Conservation (phyloP, 2,888 invertebrate species). For the Spilarctia lutea region DNA sequence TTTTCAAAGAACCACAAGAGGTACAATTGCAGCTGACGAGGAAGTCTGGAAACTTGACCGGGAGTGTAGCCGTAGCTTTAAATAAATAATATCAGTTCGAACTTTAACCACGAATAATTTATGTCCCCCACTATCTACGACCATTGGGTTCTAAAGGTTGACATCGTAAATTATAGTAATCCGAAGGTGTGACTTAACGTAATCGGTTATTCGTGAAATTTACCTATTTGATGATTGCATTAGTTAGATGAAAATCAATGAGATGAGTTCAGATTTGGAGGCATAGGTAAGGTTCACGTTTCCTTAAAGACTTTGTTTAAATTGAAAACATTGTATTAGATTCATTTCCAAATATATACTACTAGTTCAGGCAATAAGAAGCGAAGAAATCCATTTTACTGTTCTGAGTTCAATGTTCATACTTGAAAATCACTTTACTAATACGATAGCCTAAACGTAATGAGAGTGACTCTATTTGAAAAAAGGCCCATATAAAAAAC, state of each 20-base stretch:
- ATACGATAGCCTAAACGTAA: too few species aligned
- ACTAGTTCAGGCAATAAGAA: not conserved
- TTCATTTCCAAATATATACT: not conserved
- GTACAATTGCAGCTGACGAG: not conserved
- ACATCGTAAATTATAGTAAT: slow-evolving; percentile 49
- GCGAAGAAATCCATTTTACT: too few species aligned
- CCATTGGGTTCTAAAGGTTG: slow-evolving; percentile 28
- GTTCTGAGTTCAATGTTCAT: too few species aligned
- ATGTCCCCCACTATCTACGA: slow-evolving; percentile 49
- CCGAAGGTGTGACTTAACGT: slow-evolving; percentile 34
- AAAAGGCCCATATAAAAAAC: too few species aligned
- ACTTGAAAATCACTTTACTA: too few species aligned
- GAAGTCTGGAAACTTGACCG: slow-evolving; percentile 34
- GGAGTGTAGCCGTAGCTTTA: slow-evolving; percentile 38
- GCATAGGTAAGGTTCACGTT: not conserved
- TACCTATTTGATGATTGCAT: slow-evolving; percentile 30
- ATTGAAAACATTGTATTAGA: not conserved
- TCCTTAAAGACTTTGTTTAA: not conserved
- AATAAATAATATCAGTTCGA: slow-evolving; percentile 57
- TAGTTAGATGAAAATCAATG: slow-evolving; percentile 15
- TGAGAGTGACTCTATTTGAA: too few species aligned
- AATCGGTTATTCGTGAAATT: slow-evolving; percentile 38
- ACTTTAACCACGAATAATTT: slow-evolving; percentile 56
- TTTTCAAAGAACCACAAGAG: not conserved
- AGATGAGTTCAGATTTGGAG: not conserved